phyloP scores from a whole-genome alignment of 2,888 invertebrate genomes.

The Epiperipatus broadwayi region DNA sequence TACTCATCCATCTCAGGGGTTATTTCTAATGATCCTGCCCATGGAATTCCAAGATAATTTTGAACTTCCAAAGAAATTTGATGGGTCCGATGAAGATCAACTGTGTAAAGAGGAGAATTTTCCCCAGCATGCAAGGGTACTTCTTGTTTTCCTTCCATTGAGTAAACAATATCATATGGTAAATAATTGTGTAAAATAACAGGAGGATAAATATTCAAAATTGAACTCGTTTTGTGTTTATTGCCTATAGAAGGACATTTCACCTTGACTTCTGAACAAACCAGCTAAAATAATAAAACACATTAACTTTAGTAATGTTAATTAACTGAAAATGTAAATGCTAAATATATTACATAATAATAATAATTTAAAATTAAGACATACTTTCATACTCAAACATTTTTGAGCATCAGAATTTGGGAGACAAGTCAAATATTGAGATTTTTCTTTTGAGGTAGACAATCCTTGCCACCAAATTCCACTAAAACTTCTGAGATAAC shows the following conservation, averaged over 20 bases:
- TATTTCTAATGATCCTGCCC: conserved; percentile 48
- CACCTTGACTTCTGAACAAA: conserved; percentile 34
- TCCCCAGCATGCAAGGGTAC: conserved; percentile 33
- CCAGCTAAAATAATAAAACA: conserved; percentile 20
- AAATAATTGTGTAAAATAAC: conserved; percentile 53
- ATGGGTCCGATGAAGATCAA: conserved; percentile 39
- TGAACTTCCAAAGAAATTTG: conserved; percentile 30
- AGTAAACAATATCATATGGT: conserved; percentile 52
- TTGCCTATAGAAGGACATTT: conserved; percentile 18
- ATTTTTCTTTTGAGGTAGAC: conserved; percentile 40
- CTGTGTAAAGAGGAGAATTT: conserved; percentile 44
- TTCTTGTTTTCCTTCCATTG: no score
- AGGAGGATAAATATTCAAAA: conserved; percentile 50
- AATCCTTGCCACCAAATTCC: conserved; percentile 65
- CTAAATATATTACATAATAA: no score
- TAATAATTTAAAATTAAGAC: not conserved
- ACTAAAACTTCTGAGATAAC: conserved; percentile 46
- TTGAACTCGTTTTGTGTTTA: conserved; percentile 46
- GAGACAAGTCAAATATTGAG: conserved; percentile 46
- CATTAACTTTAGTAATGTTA: not conserved
- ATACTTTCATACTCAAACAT: not conserved
- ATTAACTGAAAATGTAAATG: no score
- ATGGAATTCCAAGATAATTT: conserved; percentile 45
- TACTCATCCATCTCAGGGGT: conserved; percentile 42
- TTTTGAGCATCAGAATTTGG: conserved; percentile 39